These are phyloP conservation scores for Pteromalus puparum DNA, from an alignment of 1,140 invertebrate species.

Conservation along the genomic window DNA sequence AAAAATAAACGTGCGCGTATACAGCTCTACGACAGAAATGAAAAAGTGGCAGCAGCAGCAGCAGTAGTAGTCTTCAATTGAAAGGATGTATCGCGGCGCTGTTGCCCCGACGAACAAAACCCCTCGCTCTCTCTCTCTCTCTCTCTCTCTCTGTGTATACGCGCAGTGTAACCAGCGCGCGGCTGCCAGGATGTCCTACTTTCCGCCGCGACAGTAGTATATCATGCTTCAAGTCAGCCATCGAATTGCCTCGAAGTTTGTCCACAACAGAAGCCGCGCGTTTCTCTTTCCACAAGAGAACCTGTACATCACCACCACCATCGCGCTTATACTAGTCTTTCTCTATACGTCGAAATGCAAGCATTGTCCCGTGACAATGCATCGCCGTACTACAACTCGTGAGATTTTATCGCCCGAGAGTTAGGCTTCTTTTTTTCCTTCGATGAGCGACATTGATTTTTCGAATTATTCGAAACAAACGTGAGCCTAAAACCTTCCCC, in stretches of 20 bases:
- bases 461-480: background rate
- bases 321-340: too few relatives aligned
- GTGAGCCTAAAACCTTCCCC: too few relatives aligned
- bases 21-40: background rate
- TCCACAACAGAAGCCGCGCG: slow-evolving; percentile 30
- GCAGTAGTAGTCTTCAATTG: slow-evolving; percentile 22
- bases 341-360: slow-evolving; percentile 3
- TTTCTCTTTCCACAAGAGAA: background rate
- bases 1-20: background rate
- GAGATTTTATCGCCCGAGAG: slow-evolving; percentile 10
- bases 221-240: slow-evolving; percentile 50
- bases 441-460: too few relatives aligned
- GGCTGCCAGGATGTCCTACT: slow-evolving; percentile 35
- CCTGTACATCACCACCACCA: too few relatives aligned
- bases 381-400: background rate
- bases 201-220: slow-evolving; percentile 48
- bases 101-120: slow-evolving; percentile 30
- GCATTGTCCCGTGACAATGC: slow-evolving; percentile 30
- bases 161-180: background rate
- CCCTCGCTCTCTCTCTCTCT: too few relatives aligned
- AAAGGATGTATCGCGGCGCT: slow-evolving; percentile 24
- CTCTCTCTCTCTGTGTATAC: too few relatives aligned
- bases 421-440: background rate
- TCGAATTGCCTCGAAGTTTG: slow-evolving; percentile 40
- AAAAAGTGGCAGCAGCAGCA: background rate